A percentile compares a stretch with the other conserved stretches of the same genome.
Conservation (phyloP, 2,797 vertebrate genomes). For the Coregonus suidteri region DNA sequence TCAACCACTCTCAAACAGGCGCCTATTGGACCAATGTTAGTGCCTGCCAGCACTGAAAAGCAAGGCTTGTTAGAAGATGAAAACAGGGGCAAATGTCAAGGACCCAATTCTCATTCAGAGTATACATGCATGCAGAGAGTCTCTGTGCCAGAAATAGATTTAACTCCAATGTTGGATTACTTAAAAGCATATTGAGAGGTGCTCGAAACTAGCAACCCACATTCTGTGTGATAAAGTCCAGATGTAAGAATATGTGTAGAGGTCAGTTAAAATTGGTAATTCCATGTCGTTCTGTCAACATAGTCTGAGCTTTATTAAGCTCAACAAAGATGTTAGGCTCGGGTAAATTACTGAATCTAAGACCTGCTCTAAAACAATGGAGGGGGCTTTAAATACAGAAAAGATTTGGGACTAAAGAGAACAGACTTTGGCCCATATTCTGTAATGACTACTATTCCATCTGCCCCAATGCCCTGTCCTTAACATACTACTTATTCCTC, state of each 20-base stretch:
- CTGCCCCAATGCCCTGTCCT: slow-evolving; percentile 49
- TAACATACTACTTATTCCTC: slow-evolving; percentile 40
- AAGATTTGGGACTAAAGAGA: slow-evolving; percentile 49
- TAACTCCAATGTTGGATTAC: slow-evolving; percentile 35
- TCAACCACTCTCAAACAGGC: slow-evolving; percentile 29
- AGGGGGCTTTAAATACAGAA: slow-evolving; percentile 57
- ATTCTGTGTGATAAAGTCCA: slow-evolving; percentile 24
- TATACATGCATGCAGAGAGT: slow-evolving; percentile 28
- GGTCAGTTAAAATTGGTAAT: slow-evolving; percentile 48
- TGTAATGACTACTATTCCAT: slow-evolving; percentile 59
- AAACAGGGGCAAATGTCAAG: slow-evolving; percentile 63
- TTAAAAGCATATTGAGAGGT: slow-evolving; percentile 24
- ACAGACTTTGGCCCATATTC: slow-evolving; percentile 61
- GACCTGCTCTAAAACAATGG: slow-evolving; percentile 50
- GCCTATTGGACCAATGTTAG: slow-evolving; percentile 36
- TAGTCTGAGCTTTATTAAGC: slow-evolving; percentile 49
- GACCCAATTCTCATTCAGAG: slow-evolving; percentile 46
- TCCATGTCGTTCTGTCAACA: slow-evolving; percentile 34
- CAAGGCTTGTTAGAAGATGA: slow-evolving; percentile 41
- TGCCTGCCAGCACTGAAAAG: slow-evolving; percentile 31
- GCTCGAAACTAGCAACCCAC: slow-evolving; percentile 25
- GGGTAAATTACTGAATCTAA: slow-evolving; percentile 45
- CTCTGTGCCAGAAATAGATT: slow-evolving; percentile 52
- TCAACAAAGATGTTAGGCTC: slow-evolving; percentile 43
- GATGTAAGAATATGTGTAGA: slow-evolving; percentile 10